Evolutionary conservation across 2,797 vertebrate genomes (phyloP).

Genomic region (Phoxinus dragarum): DNA sequence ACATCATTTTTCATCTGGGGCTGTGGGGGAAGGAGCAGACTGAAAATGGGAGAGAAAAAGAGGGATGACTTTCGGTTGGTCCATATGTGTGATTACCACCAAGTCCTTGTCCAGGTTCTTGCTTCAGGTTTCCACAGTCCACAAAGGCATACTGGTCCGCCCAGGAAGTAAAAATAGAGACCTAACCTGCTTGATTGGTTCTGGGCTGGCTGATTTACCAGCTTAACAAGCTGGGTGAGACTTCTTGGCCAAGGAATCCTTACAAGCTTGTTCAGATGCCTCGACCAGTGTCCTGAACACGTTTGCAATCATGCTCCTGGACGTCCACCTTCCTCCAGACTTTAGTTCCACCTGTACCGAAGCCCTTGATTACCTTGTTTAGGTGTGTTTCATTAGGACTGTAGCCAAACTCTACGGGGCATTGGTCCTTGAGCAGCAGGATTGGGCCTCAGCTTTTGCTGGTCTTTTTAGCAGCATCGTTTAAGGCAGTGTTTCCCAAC

Average conservation of each 20-base stretch:
- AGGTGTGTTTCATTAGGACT: not conserved
- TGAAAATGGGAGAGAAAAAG: conserved; percentile 46
- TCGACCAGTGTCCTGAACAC: not conserved
- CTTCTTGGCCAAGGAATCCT: not conserved
- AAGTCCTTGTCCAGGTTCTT: not conserved
- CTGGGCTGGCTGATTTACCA: not conserved
- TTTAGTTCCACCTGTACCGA: not conserved
- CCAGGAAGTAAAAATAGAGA: not conserved
- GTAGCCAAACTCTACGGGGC: not conserved
- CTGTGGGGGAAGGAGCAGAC: conserved; percentile 61
- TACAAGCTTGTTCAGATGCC: not conserved
- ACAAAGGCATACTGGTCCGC: not conserved
- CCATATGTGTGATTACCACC: not conserved
- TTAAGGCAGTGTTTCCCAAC: not conserved
- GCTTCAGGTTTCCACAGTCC: not conserved
- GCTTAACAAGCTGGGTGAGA: not conserved
- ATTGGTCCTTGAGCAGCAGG: not conserved
- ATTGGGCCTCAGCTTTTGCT: not conserved
- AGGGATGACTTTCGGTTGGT: not conserved
- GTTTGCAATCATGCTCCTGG: not conserved
- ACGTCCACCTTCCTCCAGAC: not conserved
- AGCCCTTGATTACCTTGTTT: not conserved
- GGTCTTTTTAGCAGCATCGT: not conserved
- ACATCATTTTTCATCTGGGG: conserved; percentile 75
- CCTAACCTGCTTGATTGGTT: not conserved